Percentiles rank a stretch among this genome's conserved stretches.
Evolutionary conservation across 2,888 invertebrate genomes (phyloP).

Genomic region (Thera obeliscata): DNA sequence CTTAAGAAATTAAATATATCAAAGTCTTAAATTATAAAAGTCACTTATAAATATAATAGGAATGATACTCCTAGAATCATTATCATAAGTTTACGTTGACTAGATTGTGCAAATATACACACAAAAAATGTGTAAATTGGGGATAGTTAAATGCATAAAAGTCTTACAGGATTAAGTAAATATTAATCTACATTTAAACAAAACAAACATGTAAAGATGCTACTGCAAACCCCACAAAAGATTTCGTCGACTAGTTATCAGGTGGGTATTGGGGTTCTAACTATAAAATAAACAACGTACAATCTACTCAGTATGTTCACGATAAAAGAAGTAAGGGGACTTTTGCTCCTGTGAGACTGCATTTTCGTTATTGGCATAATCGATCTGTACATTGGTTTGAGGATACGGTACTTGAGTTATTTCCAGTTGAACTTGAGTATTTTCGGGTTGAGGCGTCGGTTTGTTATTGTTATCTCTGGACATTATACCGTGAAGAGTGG

Average conservation of each 20-base stretch:
- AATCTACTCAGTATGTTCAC: conserved; percentile 7
- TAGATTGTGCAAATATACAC: not conserved
- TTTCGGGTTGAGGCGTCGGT: not conserved
- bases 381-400: conserved; percentile 1
- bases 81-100: not conserved
- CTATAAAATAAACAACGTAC: not conserved
- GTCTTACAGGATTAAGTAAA: not conserved
- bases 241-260: not conserved
- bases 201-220: not conserved
- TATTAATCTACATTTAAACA: not conserved
- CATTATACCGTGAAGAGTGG: conserved; percentile 2
- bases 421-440: conserved; percentile 18
- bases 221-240: not conserved
- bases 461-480: not conserved
- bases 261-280: not conserved
- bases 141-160: no score
- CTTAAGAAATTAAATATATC: not conserved
- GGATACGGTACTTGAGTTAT: conserved; percentile 10
- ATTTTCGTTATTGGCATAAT: conserved; percentile 2
- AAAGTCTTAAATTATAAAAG: not conserved
- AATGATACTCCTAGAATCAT: not conserved
- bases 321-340: conserved; percentile 11
- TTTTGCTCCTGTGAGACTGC: not conserved
- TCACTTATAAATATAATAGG: not conserved
- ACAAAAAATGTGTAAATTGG: not conserved